Percentiles rank a stretch among this genome's conserved stretches.
phyloP scores from a whole-genome alignment of 2,888 invertebrate genomes.

The Homarus gammarus region DNA sequence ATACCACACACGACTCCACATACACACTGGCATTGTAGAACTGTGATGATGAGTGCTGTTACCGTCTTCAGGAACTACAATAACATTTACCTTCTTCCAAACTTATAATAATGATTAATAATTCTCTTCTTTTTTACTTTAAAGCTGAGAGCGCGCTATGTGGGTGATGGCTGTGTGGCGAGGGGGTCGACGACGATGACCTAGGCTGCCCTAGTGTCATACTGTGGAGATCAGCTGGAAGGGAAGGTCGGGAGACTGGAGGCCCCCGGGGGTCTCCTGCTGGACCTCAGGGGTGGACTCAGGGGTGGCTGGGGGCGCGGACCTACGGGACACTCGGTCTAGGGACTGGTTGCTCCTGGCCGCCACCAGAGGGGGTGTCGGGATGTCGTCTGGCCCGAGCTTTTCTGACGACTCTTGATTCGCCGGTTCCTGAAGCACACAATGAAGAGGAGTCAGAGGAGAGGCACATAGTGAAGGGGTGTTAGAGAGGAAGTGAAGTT shows the following conservation, averaged over 20 bases:
- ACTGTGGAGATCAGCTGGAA: constrained; percentile 75
- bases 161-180: constrained; percentile 37
- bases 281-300: constrained; percentile 31
- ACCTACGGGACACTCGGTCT: constrained; percentile 60
- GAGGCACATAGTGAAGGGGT: neutral
- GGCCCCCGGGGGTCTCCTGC: constrained; percentile 32
- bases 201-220: constrained; percentile 58
- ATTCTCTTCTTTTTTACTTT: neutral
- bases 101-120: neutral
- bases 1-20: too few species aligned
- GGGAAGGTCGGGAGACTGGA: constrained; percentile 75
- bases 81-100: neutral
- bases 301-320: constrained; percentile 17
- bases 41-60: neutral
- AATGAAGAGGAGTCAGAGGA: neutral
- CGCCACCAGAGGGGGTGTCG: constrained; percentile 61
- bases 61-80: neutral
- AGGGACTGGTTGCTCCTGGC: constrained; percentile 62
- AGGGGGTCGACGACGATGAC: neutral
- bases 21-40: too few species aligned
- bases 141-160: constrained; percentile 43
- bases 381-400: constrained; percentile 59
- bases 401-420: constrained; percentile 22
- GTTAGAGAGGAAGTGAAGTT: neutral
- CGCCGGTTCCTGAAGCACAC: constrained; percentile 4